Evolutionary conservation across 2,113 vertebrate species (phyloP).

Genomic region (Apodemus sylvaticus): DNA sequence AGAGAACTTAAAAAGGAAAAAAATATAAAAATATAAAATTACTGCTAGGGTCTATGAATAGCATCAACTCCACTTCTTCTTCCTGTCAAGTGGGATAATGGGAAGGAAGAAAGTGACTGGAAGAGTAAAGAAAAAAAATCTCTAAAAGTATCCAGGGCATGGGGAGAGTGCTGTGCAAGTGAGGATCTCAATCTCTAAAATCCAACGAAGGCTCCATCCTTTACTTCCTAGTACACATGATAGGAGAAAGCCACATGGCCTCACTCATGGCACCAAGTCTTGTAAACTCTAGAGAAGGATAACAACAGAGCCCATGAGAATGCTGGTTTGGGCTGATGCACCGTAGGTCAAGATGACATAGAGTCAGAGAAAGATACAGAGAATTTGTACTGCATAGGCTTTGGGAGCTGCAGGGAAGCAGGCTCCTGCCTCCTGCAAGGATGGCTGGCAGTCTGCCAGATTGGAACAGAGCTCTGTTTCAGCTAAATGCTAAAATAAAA

Average conservation of each 20-base stretch:
- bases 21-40: neutral
- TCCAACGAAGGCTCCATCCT: neutral
- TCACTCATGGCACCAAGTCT: neutral
- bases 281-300: neutral
- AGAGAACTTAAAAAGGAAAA: neutral
- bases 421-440: neutral
- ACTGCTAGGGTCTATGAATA: neutral
- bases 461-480: neutral
- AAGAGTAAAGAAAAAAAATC: neutral
- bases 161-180: neutral
- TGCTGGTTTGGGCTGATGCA: neutral
- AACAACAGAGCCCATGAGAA: neutral
- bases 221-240: neutral
- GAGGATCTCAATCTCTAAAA: neutral
- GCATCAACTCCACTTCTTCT: neutral
- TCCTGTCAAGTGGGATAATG: neutral
- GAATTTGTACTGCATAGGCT: neutral
- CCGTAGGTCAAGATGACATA: neutral
- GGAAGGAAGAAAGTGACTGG: neutral
- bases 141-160: neutral
- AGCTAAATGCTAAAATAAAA: neutral
- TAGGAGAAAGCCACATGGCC: neutral
- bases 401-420: neutral
- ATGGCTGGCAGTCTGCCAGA: neutral
- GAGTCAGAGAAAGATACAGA: neutral